phyloP scores from a whole-genome alignment of 2,113 vertebrate species.

The Butorides virescens region DNA sequence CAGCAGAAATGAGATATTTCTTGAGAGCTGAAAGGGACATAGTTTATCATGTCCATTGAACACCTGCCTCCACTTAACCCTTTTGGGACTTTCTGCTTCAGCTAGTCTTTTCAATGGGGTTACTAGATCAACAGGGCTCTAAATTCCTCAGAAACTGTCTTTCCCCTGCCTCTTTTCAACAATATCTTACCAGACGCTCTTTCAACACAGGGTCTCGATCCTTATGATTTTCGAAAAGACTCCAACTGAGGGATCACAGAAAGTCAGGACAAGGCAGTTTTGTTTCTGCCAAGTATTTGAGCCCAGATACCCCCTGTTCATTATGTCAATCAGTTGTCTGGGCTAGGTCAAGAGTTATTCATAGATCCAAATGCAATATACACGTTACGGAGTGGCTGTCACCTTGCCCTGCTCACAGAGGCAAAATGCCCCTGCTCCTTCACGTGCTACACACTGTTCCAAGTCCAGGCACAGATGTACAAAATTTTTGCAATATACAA shows the following conservation, averaged over 20 bases:
- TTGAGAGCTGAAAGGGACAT: background rate
- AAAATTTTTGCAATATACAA: background rate
- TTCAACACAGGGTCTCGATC: slow-evolving; percentile 58
- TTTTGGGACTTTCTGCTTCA: slow-evolving; percentile 81
- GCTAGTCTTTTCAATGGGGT: slow-evolving; percentile 75
- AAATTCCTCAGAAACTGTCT: slow-evolving; percentile 51
- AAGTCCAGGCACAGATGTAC: background rate
- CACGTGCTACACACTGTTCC: background rate
- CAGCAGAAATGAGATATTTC: slow-evolving; percentile 44
- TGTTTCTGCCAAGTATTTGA: slow-evolving; percentile 35
- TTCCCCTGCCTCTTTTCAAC: slow-evolving; percentile 21
- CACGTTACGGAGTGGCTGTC: slow-evolving; percentile 50
- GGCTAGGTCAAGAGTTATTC: slow-evolving; percentile 73
- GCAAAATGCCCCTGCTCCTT: background rate
- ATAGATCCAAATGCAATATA: slow-evolving; percentile 61
- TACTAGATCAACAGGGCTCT: slow-evolving; percentile 55
- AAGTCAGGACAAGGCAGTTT: slow-evolving; percentile 54
- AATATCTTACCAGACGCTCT: slow-evolving; percentile 69
- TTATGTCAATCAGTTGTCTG: slow-evolving; percentile 70
- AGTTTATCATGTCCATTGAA: slow-evolving; percentile 47
- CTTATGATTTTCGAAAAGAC: slow-evolving; percentile 63
- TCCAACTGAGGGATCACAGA: slow-evolving; percentile 63
- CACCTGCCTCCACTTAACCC: slow-evolving; percentile 83
- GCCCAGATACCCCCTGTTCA: slow-evolving; percentile 14
- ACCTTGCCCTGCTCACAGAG: background rate